Evolutionary conservation across 2,888 invertebrate genomes (phyloP).

Genomic region (Plagiodera versicolora): DNA sequence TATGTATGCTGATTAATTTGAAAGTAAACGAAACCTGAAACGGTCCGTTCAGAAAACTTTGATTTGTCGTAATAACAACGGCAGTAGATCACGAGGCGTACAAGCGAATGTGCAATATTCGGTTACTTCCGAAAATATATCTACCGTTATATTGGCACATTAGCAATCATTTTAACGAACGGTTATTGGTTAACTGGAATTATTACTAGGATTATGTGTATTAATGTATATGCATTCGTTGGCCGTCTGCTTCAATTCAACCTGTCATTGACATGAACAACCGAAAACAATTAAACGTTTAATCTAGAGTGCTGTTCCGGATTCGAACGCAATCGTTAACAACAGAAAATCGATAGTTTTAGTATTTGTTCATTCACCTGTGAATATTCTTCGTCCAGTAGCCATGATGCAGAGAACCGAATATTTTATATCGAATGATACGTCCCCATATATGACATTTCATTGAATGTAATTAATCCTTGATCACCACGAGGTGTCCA

Average conservation of each 20-base stretch:
- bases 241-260: not conserved
- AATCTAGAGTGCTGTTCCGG: not conserved
- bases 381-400: not conserved
- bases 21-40: too few relatives aligned
- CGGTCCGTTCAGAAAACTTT: too few relatives aligned
- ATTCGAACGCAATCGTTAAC: not conserved
- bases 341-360: not conserved
- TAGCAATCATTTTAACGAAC: slow-evolving; percentile 20
- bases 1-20: too few relatives aligned
- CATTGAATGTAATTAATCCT: too few relatives aligned
- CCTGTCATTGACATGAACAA: slow-evolving; percentile 4
- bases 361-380: not conserved
- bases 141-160: slow-evolving; percentile 5
- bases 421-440: too few relatives aligned
- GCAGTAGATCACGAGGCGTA: too few relatives aligned
- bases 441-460: too few relatives aligned
- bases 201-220: slow-evolving; percentile 17
- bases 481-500: too few relatives aligned
- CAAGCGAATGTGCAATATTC: not conserved
- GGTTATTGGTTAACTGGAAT: slow-evolving; percentile 19
- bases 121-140: not conserved
- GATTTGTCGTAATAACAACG: too few relatives aligned
- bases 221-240: slow-evolving; percentile 14
- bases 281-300: slow-evolving; percentile 12
- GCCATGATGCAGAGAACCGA: not conserved